Base-by-base conservation (phyloP, 2,113 vertebrate species). In the Eudorcas thomsonii region DNA sequence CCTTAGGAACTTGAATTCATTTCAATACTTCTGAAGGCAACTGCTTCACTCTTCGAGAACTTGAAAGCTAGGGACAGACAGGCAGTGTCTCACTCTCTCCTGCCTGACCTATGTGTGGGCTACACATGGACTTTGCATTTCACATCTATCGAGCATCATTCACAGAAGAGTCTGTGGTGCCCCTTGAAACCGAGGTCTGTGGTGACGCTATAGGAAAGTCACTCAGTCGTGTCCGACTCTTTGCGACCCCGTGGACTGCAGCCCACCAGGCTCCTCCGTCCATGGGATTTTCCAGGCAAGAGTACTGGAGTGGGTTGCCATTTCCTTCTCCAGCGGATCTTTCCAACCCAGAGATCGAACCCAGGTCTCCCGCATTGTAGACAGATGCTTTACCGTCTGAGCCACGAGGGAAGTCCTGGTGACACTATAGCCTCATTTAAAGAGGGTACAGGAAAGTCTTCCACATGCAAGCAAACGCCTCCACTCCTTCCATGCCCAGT, bases 81-180 rank as follows among this genome's bases (percentile, higher is more conserved):
- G 39, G 28, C 6, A 55, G 16, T 26, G 3, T 94, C n/a, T 80
- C n/a, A 26, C 36, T 28, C 30, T 86, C 64, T 62, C 25, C 28
- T 21, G 21, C 3, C 8, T 50, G 60, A 83, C 11, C 21, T 36
- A 3, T 4, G 4, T 28, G 25, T 11, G 8, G n/a, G 57, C 16
- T n/a, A 13, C 19, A 1, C 28, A 1, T 23, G n/a, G 45, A 25
- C 12, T 59, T 30, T 1, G 3, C 45, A 23, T 23, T 64, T 25
- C 62, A 52, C 14, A 39, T 4, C 30, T 7, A 2, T n/a, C 9
- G 77, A 9, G 3, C 6, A 5, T 9, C 26, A 4, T 57, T 84
- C 82, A 39, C 57, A 93, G 55, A 59, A 19, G 71, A 17, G 5
- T 19, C 11, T 43, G 26, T 9, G 43, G 13, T 39, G 21, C 26